These are phyloP conservation scores for Cheumatopsyche charites DNA, from an alignment of 1,140 invertebrate genomes.

Conservation along the genomic window DNA sequence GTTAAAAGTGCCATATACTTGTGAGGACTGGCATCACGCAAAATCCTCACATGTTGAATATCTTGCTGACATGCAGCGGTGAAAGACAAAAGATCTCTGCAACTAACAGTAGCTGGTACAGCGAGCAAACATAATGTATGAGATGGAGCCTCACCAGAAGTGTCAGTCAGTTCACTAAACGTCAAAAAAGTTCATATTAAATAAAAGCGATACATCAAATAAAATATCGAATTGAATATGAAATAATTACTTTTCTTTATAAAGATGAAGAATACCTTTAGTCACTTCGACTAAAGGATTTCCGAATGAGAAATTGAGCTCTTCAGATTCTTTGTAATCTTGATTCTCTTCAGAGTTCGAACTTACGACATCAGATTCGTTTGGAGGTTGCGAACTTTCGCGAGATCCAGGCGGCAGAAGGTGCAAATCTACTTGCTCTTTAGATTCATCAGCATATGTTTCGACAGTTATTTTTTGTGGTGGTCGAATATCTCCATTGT, in stretches of 20 bases:
- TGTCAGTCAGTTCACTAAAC: conserved; percentile 65
- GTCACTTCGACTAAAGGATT: conserved; percentile 97
- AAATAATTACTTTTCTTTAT: conserved; percentile 84
- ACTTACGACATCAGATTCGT: conserved; percentile 28
- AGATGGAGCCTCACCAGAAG: conserved; percentile 72
- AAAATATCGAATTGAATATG: background rate
- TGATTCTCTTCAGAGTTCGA: conserved; percentile 38
- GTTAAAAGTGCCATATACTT: conserved; percentile 97
- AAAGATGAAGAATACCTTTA: conserved; percentile 94
- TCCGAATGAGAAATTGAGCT: conserved; percentile 90
- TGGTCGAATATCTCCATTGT: conserved; percentile 48
- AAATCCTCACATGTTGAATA: conserved; percentile 90
- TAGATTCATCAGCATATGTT: conserved; percentile 58
- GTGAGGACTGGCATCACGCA: conserved; percentile 86
- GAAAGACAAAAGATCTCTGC: conserved; percentile 93
- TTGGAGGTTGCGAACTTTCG: conserved; percentile 49
- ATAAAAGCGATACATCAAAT: conserved; percentile 36
- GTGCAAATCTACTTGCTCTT: conserved; percentile 52
- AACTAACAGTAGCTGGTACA: conserved; percentile 91
- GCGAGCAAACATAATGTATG: conserved; percentile 88
- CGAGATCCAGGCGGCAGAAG: conserved; percentile 57
- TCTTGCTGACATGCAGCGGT: conserved; percentile 90
- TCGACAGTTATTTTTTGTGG: conserved; percentile 60
- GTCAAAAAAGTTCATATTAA: conserved; percentile 35
- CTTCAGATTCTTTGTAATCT: conserved; percentile 55